Evolutionary conservation across 2,113 vertebrate species (phyloP).

Genomic region (Centropristis striata): DNA sequence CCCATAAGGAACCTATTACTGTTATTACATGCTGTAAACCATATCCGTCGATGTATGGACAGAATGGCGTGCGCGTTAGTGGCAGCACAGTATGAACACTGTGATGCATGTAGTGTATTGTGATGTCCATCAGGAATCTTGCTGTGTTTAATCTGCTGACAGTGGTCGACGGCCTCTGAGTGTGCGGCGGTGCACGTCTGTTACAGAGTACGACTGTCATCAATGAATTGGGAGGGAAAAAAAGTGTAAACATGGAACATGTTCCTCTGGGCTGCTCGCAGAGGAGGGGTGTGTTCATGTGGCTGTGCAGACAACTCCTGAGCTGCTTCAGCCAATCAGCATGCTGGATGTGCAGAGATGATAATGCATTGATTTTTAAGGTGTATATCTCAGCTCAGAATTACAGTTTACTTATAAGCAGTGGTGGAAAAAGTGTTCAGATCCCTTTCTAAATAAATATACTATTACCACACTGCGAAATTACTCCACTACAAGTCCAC

Average conservation of each 20-base stretch:
- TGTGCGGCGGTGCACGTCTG: slow-evolving; percentile 2
- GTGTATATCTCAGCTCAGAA: no score
- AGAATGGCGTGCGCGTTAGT: slow-evolving; percentile 38
- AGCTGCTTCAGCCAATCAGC: neutral
- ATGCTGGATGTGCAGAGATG: neutral
- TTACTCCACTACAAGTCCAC: no score
- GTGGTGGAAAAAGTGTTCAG: no score
- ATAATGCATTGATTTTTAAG: neutral
- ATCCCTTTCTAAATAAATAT: no score
- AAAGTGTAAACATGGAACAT: no score
- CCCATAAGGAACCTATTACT: slow-evolving; percentile 67
- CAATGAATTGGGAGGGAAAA: slow-evolving; percentile 22
- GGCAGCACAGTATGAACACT: slow-evolving; percentile 41
- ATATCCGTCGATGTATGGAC: slow-evolving; percentile 38
- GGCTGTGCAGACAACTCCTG: neutral
- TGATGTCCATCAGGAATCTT: slow-evolving; percentile 51
- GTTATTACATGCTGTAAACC: slow-evolving; percentile 70
- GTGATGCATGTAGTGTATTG: slow-evolving; percentile 54
- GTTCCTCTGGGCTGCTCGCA: neutral
- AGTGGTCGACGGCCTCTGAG: slow-evolving; percentile 20
- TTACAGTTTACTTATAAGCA: no score
- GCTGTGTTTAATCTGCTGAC: slow-evolving; percentile 52
- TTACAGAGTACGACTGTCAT: slow-evolving; percentile 14
- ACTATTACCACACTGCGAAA: no score
- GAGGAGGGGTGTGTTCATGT: neutral